These are phyloP conservation scores for Colletes latitarsis DNA, from an alignment of 1,140 invertebrate genomes.

Conservation along the genomic window DNA sequence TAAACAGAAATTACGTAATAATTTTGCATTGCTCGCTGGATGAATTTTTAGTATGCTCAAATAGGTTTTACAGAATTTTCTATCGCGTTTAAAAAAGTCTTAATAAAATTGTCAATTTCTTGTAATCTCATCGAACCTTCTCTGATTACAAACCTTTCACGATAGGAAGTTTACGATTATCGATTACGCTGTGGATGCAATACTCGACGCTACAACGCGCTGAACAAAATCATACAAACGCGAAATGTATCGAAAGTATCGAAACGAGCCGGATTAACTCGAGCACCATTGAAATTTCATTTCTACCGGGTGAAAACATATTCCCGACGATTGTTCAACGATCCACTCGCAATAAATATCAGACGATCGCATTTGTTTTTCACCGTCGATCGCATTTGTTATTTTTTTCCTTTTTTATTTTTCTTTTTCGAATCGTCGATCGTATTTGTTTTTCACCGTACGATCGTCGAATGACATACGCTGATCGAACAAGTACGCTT, in stretches of 20 bases:
- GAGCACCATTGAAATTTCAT: slow-evolving; percentile 16
- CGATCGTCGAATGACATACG: neutral
- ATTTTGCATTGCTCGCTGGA: too few relatives aligned
- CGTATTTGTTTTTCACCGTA: slow-evolving; percentile 13
- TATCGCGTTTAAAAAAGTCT: too few relatives aligned
- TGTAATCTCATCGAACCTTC: too few relatives aligned
- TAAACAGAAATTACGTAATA: too few relatives aligned
- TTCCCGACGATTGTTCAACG: slow-evolving; percentile 19
- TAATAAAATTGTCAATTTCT: too few relatives aligned
- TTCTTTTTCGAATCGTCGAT: neutral
- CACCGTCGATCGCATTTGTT: neutral
- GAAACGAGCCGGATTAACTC: neutral
- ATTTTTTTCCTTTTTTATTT: too few relatives aligned
- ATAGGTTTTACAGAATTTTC: too few relatives aligned
- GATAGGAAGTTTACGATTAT: neutral
- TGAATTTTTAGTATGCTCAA: too few relatives aligned
- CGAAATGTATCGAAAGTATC: neutral
- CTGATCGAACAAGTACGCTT: slow-evolving; percentile 4
- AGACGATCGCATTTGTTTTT: slow-evolving; percentile 13
- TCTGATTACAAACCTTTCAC: too few relatives aligned
- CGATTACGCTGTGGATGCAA: neutral
- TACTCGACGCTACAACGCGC: too few relatives aligned
- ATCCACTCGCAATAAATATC: slow-evolving; percentile 30
- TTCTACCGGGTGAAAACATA: slow-evolving; percentile 15
- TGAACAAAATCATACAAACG: too few relatives aligned